Evolutionary conservation across 1,140 invertebrate species (phyloP), one percentile per base, ranked within the genome.

Genomic region (Eulimnadia texana): DNA sequence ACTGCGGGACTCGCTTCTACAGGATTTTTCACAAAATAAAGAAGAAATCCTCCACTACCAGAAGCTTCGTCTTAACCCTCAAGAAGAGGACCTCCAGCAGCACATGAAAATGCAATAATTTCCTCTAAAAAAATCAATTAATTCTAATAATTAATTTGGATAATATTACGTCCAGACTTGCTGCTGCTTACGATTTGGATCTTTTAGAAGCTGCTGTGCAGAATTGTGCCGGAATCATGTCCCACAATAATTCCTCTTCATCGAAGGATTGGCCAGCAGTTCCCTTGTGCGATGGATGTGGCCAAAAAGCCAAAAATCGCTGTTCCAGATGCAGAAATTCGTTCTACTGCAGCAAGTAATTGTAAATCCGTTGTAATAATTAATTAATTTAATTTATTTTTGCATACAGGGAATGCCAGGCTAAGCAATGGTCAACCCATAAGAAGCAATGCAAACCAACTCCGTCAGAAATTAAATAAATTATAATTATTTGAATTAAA

Each of bases 21-120:
- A 76, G 64, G 70, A 77, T 70, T 68, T 76, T 67, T 52, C 74
- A 60, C 72, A 72, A 62, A 71, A 77, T 65, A 77, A 81, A 80
- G 73, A 78, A 59, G 76, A 77, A 61, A 70, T 84, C 42, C 80
- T 80, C 0, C 76, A 62, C 66, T 71, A 49, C 81, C 82, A 64
- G 71, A 77, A 19, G 67, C 75, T 3, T 64, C 68, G 1, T 73
- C 84, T 58, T 77, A 80, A 25, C 73, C 70, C 24, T 76, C 68
- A 25, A 72, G 80, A 64, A 72, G 72, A 10, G 69, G 77, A 76
- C 16, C 73, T 82, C 20, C 70, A 73, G 67, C n/a, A 71, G 70
- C 20, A 70, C 75, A 58, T 81, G 80, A 2, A 69, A 76, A 67
- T 54, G 60, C 60, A 64, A 50, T 13, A 16, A 20, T n/a, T 23